Base-by-base conservation (phyloP, 2,113 vertebrate species). In the Alligator sinensis region DNA sequence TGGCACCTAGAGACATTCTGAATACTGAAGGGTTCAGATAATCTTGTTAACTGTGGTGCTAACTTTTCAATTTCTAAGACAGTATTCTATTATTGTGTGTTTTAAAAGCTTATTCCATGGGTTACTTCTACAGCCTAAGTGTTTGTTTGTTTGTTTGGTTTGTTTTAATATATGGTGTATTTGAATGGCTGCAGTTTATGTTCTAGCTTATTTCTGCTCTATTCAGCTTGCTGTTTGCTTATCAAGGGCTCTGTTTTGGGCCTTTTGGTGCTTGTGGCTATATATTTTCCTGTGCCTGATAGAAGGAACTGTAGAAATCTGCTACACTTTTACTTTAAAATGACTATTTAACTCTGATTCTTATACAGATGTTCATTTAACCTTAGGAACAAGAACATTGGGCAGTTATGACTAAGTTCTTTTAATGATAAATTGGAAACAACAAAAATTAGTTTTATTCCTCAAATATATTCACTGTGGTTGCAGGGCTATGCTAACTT, bases 231-330 rank as follows among this genome's bases (percentile, higher is more conserved):
- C 12, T 47, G 14, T 47, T 47, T 38, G 14, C 6, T 5, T 5
- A 58, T n/a, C 15, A 63, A 25, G 16, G 81, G 28, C 12, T 34
- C 10, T 1, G 0, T 63, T 1, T 7, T 34, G 5, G 8, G 38
- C 77, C 27, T 95, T 57, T 28, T 9, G 47, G 63, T 55, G 18
- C 2, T 60, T 25, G 22, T 3, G 22, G 86, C 7, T 21, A 6
- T 5, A 5, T 83, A 5, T 19, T 30, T 76, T 80, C 27, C 63
- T 91, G 12, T 77, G n/a, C 57, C 4, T 9, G 80, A 9, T 17
- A 28, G 80, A 89, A 68, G 64, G 28, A 9, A n/a, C 64, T 3
- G 15, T 25, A 72, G 12, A 86, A 38, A 3, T 22, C 6, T 68
- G 9, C 2, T 0, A 47, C 47, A 47, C 47, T 47, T 47, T 47